Evolutionary conservation across 2,113 vertebrate species (phyloP).

Genomic region (Tachysurus fulvidraco): DNA sequence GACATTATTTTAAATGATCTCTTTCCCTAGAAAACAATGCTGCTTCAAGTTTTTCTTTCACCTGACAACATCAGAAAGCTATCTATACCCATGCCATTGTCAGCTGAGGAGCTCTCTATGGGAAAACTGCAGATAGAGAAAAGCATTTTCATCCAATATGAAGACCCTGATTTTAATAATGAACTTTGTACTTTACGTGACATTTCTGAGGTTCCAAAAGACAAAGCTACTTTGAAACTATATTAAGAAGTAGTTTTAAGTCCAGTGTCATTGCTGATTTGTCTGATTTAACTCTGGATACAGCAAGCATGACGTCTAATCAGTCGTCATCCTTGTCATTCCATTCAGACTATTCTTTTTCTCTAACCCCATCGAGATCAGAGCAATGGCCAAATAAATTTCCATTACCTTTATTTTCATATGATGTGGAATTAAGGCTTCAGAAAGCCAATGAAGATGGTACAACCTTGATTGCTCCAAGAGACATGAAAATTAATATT

Average conservation of each 20-base stretch:
- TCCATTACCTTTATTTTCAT: slow-evolving; percentile 35
- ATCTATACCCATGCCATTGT: too few species aligned
- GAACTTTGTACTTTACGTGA: slow-evolving; percentile 36
- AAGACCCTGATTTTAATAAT: slow-evolving; percentile 24
- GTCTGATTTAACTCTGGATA: slow-evolving; percentile 33
- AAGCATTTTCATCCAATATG: slow-evolving; percentile 42
- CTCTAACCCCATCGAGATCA: slow-evolving; percentile 8
- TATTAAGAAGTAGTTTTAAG: slow-evolving; percentile 31
- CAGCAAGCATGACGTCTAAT: slow-evolving; percentile 32
- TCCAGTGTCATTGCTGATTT: neutral
- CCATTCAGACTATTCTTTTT: neutral
- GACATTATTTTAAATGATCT: too few species aligned
- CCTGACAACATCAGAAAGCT: too few species aligned
- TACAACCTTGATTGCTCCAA: slow-evolving; percentile 34
- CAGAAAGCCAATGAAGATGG: slow-evolving; percentile 39
- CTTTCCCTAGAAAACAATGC: too few species aligned
- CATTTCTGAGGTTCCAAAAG: slow-evolving; percentile 25
- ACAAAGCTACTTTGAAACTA: slow-evolving; percentile 36
- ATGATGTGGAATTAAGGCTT: slow-evolving; percentile 40
- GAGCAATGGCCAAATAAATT: slow-evolving; percentile 32
- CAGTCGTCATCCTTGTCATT: slow-evolving; percentile 17
- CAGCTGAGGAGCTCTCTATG: too few species aligned
- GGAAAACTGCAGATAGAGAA: too few species aligned
- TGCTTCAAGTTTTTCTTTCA: too few species aligned
- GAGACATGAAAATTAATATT: slow-evolving; percentile 48